Base-by-base conservation (phyloP, 2,888 invertebrate species). In the Cybosia mesomella region DNA sequence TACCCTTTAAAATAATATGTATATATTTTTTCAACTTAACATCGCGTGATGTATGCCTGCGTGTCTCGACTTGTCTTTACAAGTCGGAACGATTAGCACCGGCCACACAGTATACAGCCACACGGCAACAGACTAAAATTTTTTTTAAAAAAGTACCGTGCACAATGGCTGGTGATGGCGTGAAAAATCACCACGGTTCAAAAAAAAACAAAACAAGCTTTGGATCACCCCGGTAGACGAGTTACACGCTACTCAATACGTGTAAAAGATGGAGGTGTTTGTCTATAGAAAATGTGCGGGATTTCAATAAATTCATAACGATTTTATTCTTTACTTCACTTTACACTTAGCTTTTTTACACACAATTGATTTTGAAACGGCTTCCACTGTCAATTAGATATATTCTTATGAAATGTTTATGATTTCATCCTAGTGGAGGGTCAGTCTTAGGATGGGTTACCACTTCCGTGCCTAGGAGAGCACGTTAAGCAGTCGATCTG, bases 21-120 rank as follows among this genome's bases (percentile, higher is more conserved):
- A 7, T 4, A 0, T 32, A 64, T 58, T 39, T 32, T 2, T 7
- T 34, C 18, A 43, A 61, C 68, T 77, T 67, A 75, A 71, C 68
- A 81, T 83, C 79, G 79, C 81, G 78, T 83, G 80, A 87, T 85
- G 87, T 92, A 85, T 87, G 92, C 92, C 85, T 75, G 87, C 92
- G 84, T 87, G 92, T 92, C 85, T 75, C 78, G 76, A 85, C 92
- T 82, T 91, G 93, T 93, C 92, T 89, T 87, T 87, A 89, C 93
- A 92, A 88, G 90, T 87, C 81, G 76, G 72, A 78, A 77, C 91
- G 87, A 90, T 90, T 89, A 89, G 85, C 88, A 82, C 83, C 73
- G 76, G 71, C 79, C 77, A 79, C 70, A 77, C 82, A 69, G 34
- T 59, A 58, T 58, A 61, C 69, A 57, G 74, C 58, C 65, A 32